Percentiles rank a stretch among this genome's conserved stretches.
Conservation (phyloP, 2,888 invertebrate genomes). For the Agriotes lineatus region DNA sequence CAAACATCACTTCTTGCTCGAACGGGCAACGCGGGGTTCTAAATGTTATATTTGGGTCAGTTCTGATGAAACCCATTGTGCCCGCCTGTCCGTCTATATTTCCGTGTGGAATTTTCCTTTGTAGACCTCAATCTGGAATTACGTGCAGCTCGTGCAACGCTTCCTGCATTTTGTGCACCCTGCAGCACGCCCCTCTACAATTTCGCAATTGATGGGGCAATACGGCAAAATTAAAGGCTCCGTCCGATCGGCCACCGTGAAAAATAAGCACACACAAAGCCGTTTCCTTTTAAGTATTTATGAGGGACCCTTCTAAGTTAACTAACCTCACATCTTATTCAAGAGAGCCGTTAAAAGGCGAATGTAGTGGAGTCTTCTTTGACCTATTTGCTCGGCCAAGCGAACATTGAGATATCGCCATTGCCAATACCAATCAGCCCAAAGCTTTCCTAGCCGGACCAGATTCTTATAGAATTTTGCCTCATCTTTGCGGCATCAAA, state of each 20-base stretch:
- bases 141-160: constrained; percentile 13
- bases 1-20: background rate
- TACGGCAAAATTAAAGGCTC: constrained; percentile 15
- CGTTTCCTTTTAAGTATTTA: constrained; percentile 51
- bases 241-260: constrained; percentile 1
- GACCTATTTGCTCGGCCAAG: constrained; percentile 56
- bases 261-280: constrained; percentile 38
- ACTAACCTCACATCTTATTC: constrained; percentile 54
- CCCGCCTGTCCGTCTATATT: constrained; percentile 6
- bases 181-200: background rate
- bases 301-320: constrained; percentile 51
- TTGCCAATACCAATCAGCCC: constrained; percentile 55
- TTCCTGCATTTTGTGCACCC: constrained; percentile 5
- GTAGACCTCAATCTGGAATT: constrained; percentile 4
- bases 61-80: constrained; percentile 15
- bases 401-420: constrained; percentile 57
- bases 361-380: constrained; percentile 52
- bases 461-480: constrained; percentile 15
- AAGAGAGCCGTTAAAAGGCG: constrained; percentile 54
- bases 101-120: background rate
- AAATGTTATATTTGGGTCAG: constrained; percentile 15
- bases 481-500: background rate
- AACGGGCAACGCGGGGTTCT: background rate
- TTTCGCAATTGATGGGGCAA: background rate
- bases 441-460: constrained; percentile 36